Evolutionary conservation across 2,797 vertebrate species (phyloP).

Genomic region (Spea hammondii): DNA sequence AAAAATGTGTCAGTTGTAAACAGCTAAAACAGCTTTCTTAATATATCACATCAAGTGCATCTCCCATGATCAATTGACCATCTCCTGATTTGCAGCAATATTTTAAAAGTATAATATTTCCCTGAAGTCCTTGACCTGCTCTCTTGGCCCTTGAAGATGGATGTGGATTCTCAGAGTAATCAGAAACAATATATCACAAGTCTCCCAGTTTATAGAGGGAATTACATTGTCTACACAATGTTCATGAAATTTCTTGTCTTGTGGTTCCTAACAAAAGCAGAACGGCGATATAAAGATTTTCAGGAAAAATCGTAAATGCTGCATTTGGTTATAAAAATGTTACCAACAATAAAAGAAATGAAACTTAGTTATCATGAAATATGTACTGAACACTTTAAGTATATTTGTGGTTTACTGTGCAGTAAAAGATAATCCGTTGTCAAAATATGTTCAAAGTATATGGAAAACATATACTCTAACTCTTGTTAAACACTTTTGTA

Average conservation of each 20-base stretch:
- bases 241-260: constrained; percentile 43
- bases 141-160: constrained; percentile 61
- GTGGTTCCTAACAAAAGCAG: constrained; percentile 14
- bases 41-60: constrained; percentile 40
- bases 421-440: constrained; percentile 26
- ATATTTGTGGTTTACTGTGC: neutral
- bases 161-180: constrained; percentile 60
- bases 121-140: constrained; percentile 60
- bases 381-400: neutral
- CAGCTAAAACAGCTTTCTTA: constrained; percentile 39
- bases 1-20: constrained; percentile 49
- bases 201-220: constrained; percentile 58
- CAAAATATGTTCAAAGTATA: neutral
- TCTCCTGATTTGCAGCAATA: constrained; percentile 58
- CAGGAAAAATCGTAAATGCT: neutral
- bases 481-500: neutral
- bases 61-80: constrained; percentile 58
- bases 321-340: constrained; percentile 30
- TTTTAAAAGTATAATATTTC: constrained; percentile 60
- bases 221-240: constrained; percentile 54
- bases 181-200: constrained; percentile 62
- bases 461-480: constrained; percentile 2
- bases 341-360: constrained; percentile 62
- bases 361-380: neutral
- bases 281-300: constrained; percentile 7